These are phyloP conservation scores for Chrysopa pallens DNA, from an alignment of 1,140 invertebrate species.

Conservation along the genomic window DNA sequence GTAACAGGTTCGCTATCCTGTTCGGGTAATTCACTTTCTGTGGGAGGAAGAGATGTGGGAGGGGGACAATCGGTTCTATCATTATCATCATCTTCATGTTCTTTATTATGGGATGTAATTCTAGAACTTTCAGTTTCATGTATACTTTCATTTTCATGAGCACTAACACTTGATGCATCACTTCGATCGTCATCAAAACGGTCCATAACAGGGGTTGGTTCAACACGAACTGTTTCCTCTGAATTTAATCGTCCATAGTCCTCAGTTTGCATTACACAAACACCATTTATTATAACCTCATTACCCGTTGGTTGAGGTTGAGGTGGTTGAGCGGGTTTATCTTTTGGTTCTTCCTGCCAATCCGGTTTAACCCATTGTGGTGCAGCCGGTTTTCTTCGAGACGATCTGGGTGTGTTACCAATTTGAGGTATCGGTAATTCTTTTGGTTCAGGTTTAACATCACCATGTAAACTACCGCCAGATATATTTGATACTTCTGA, in stretches of 20 bases:
- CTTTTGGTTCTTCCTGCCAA: constrained; percentile 49
- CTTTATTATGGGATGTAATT: constrained; percentile 8
- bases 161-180: constrained; percentile 30
- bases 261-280: constrained; percentile 73
- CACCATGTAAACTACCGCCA: constrained; percentile 23
- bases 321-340: constrained; percentile 23
- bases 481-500: constrained; percentile 51
- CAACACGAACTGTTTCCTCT: constrained; percentile 50
- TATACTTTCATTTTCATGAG: constrained; percentile 18
- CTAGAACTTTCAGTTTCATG: constrained; percentile 2
- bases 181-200: constrained; percentile 35
- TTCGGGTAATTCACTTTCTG: neutral
- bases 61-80: neutral
- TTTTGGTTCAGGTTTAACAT: constrained; percentile 32
- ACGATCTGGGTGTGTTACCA: constrained; percentile 33
- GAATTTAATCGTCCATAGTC: constrained; percentile 42
- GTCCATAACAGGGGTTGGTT: constrained; percentile 45
- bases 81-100: neutral
- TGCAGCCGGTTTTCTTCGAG: constrained; percentile 75
- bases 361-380: constrained; percentile 95
- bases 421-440: constrained; percentile 26
- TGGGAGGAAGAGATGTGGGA: too few relatives aligned
- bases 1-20: neutral
- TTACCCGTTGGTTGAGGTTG: constrained; percentile 31
- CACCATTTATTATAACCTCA: constrained; percentile 79